Percentiles rank a stretch among this genome's conserved stretches.
Evolutionary conservation across 2,888 invertebrate species (phyloP).

Genomic region (Luperina nickerlii): DNA sequence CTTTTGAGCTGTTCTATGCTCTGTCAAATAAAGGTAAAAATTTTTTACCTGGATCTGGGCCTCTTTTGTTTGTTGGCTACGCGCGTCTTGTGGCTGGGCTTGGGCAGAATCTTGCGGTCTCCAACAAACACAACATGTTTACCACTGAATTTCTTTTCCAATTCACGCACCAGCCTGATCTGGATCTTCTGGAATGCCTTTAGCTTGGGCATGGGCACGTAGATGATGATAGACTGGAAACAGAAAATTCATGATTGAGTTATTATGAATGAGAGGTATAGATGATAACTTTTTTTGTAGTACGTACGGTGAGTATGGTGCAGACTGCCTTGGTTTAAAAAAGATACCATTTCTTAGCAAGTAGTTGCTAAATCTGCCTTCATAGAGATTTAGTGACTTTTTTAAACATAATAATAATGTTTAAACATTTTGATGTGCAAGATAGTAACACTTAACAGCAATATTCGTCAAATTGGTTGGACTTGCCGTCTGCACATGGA

Average conservation of each 20-base stretch:
- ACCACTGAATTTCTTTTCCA: slow-evolving; percentile 99
- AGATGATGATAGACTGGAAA: slow-evolving; percentile 98
- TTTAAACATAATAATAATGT: background rate
- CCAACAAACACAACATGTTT: slow-evolving; percentile 99
- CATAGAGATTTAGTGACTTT: background rate
- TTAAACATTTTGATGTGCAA: too few relatives aligned
- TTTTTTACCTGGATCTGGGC: slow-evolving; percentile 91
- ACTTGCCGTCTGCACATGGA: background rate
- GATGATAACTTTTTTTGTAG: background rate
- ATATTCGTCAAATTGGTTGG: background rate
- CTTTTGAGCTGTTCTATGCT: background rate
- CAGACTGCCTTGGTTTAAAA: background rate
- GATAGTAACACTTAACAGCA: background rate
- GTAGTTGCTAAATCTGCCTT: background rate
- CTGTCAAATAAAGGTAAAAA: too few relatives aligned
- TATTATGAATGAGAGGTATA: background rate
- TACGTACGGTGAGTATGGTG: too few relatives aligned
- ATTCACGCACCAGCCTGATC: slow-evolving; percentile 98
- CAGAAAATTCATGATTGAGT: slow-evolving; percentile 29
- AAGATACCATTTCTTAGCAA: background rate
- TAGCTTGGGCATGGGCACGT: slow-evolving; percentile 99
- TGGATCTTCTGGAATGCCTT: slow-evolving; percentile 99
- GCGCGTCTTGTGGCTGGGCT: slow-evolving; percentile 98
- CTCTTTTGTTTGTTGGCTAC: slow-evolving; percentile 94
- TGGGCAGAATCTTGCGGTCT: slow-evolving; percentile 99